Percentiles rank a stretch among this genome's conserved stretches.
Conservation (phyloP, 2,797 vertebrate species). For the Petrocephalus sullivani region DNA sequence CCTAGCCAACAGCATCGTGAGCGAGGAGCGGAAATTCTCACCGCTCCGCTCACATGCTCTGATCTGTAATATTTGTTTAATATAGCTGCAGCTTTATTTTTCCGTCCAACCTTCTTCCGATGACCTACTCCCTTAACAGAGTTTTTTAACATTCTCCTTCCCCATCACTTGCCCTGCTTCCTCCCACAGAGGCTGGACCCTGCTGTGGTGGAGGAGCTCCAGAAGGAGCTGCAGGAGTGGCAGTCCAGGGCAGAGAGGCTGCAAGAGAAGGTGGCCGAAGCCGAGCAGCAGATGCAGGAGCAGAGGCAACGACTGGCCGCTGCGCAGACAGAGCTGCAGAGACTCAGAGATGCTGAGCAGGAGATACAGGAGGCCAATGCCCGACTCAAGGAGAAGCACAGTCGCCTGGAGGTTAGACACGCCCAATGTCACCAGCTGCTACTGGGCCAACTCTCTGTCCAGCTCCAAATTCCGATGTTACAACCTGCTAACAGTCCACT, state of each 20-base stretch:
- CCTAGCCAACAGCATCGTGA: too few species aligned
- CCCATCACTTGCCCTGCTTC: not conserved
- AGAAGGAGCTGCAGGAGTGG: constrained; percentile 62
- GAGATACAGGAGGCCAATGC: constrained; percentile 64
- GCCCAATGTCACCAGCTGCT: not conserved
- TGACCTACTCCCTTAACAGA: not conserved
- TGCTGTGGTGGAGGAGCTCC: constrained; percentile 53
- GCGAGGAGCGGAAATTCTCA: too few species aligned
- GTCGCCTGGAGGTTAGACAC: constrained; percentile 72
- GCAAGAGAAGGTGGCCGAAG: constrained; percentile 61
- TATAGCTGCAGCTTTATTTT: not conserved
- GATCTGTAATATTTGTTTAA: not conserved
- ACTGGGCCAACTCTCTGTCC: not conserved
- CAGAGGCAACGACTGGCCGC: constrained; percentile 40
- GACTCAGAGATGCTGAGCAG: constrained; percentile 43
- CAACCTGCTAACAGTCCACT: not conserved
- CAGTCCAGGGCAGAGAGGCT: constrained; percentile 44
- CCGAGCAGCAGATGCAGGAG: constrained; percentile 73
- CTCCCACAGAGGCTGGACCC: constrained; percentile 62
- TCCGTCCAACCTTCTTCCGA: not conserved
- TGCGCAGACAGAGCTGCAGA: constrained; percentile 48
- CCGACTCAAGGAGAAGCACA: constrained; percentile 73
- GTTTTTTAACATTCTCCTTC: not conserved
- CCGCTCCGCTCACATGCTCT: not conserved
- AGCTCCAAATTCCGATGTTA: not conserved